Percentiles rank a stretch among this genome's conserved stretches.
These are phyloP conservation scores for Netelia virgata DNA, from an alignment of 2,888 invertebrate species.

Conservation along the genomic window DNA sequence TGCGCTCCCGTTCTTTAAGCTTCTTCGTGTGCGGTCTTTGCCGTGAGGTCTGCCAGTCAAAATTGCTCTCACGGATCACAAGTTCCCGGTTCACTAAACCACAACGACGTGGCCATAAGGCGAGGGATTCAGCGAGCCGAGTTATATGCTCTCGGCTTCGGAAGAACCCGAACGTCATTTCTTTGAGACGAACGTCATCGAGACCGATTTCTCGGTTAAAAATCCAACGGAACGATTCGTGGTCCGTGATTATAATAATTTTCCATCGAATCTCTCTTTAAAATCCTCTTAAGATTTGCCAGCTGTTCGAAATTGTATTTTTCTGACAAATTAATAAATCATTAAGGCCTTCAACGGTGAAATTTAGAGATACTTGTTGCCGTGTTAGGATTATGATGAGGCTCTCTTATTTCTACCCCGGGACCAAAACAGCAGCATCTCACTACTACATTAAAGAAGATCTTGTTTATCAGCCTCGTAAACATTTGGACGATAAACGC, in stretches of 20 bases:
- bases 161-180: slow-evolving; percentile 13
- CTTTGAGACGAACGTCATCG: slow-evolving; percentile 32
- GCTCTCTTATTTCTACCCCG: slow-evolving; percentile 50
- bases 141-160: not conserved
- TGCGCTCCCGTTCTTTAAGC: slow-evolving; percentile 66
- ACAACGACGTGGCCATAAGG: slow-evolving; percentile 42
- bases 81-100: slow-evolving; percentile 67
- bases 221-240: slow-evolving; percentile 25
- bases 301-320: not conserved
- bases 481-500: slow-evolving; percentile 81
- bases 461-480: slow-evolving; percentile 79
- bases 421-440: slow-evolving; percentile 67
- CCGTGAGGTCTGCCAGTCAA: slow-evolving; percentile 76
- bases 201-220: slow-evolving; percentile 39
- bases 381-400: slow-evolving; percentile 50
- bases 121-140: slow-evolving; percentile 44
- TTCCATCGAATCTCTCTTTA: not conserved
- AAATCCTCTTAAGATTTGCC: slow-evolving; percentile 3
- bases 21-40: slow-evolving; percentile 79
- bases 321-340: slow-evolving; percentile 42
- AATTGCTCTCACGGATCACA: slow-evolving; percentile 74
- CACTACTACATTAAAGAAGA: slow-evolving; percentile 78
- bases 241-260: slow-evolving; percentile 15
- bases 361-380: slow-evolving; percentile 52
- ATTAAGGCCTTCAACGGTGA: slow-evolving; percentile 22